A percentile compares a stretch with the other conserved stretches of the same genome.
Conservation (phyloP, 2,888 invertebrate species). For the Himalopsyche tibetana region DNA sequence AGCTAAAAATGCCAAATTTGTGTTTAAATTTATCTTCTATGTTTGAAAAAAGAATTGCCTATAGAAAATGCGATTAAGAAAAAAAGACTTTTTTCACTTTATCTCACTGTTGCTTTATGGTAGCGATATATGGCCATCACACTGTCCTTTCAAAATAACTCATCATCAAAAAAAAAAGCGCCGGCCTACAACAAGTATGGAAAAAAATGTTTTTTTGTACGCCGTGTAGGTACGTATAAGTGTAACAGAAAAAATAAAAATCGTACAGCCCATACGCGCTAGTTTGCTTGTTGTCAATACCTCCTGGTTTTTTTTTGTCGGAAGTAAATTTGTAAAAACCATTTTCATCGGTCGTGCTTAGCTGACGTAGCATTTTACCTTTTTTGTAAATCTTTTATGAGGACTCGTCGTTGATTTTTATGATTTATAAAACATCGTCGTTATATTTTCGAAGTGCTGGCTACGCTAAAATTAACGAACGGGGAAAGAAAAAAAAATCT, state of each 20-base stretch:
- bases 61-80: too few relatives aligned
- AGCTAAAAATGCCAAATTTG: too few relatives aligned
- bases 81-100: too few relatives aligned
- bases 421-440: slow-evolving; percentile 10
- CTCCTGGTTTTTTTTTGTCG: slow-evolving; percentile 19
- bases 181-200: background rate
- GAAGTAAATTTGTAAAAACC: slow-evolving; percentile 26
- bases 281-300: slow-evolving; percentile 30
- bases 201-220: background rate
- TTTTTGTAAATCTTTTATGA: slow-evolving; percentile 31
- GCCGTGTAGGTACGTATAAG: background rate
- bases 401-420: slow-evolving; percentile 16
- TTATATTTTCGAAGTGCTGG: background rate
- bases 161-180: too few relatives aligned
- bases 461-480: background rate
- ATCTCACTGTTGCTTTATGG: too few relatives aligned
- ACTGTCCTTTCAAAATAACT: too few relatives aligned
- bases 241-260: slow-evolving; percentile 4
- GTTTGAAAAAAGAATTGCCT: too few relatives aligned
- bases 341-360: slow-evolving; percentile 34
- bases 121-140: too few relatives aligned
- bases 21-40: too few relatives aligned
- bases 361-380: slow-evolving; percentile 13
- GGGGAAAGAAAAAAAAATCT: background rate
- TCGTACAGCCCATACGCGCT: background rate